Percentiles rank a stretch among this genome's conserved stretches.
Evolutionary conservation across 1,140 invertebrate genomes (phyloP).

Genomic region (Lycorma delicatula): DNA sequence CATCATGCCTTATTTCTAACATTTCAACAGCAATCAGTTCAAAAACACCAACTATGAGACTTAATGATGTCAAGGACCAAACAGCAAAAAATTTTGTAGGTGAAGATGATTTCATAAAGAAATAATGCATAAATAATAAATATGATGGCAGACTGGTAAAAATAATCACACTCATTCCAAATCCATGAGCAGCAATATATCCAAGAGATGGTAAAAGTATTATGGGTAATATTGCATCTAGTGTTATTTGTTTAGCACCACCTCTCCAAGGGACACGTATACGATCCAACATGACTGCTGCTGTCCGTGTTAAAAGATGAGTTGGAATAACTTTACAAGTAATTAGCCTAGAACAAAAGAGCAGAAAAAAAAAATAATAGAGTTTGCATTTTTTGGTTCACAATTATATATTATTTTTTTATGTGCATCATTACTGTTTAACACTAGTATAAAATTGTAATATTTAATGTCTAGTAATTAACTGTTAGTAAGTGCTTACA

Average conservation of each 20-base stretch:
- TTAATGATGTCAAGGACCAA: constrained; percentile 54
- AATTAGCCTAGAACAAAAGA: constrained; percentile 26
- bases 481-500: too few relatives aligned
- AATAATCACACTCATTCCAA: constrained; percentile 46
- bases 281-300: constrained; percentile 42
- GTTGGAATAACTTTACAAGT: constrained; percentile 24
- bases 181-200: constrained; percentile 47
- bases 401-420: neutral
- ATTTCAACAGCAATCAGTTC: constrained; percentile 51
- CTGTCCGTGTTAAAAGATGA: constrained; percentile 17
- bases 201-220: constrained; percentile 50
- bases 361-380: neutral
- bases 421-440: too few relatives aligned
- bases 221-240: constrained; percentile 52
- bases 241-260: constrained; percentile 44
- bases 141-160: constrained; percentile 51
- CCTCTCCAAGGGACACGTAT: constrained; percentile 45
- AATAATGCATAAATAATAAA: constrained; percentile 50
- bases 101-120: constrained; percentile 48
- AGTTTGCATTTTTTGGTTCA: neutral
- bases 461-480: too few relatives aligned
- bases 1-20: constrained; percentile 54
- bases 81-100: constrained; percentile 57
- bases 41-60: constrained; percentile 55
- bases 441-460: too few relatives aligned